Evolutionary conservation across 2,888 invertebrate species (phyloP).

Genomic region (Parochlus steinenii): DNA sequence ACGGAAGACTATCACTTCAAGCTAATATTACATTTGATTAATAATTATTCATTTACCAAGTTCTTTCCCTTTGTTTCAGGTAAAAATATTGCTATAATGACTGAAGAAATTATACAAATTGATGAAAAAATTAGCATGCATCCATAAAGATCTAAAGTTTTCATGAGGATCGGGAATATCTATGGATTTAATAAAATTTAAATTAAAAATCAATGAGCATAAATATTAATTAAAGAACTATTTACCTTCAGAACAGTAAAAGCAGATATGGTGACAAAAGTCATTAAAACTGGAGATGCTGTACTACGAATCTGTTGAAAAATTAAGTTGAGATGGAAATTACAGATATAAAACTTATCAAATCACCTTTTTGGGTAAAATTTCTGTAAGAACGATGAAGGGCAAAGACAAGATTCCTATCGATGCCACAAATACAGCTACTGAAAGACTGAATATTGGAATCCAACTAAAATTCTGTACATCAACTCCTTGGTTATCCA

Average conservation of each 20-base stretch:
- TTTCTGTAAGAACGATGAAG: slow-evolving; percentile 15
- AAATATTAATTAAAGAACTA: slow-evolving; percentile 1
- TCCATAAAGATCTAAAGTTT: slow-evolving; percentile 12
- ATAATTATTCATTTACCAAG: too few species aligned
- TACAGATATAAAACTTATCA: too few species aligned
- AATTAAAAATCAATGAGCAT: slow-evolving; percentile 1
- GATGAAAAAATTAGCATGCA: slow-evolving; percentile 13
- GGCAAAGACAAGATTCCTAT: slow-evolving; percentile 14
- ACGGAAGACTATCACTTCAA: too few species aligned
- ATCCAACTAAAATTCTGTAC: slow-evolving; percentile 13
- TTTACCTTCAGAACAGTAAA: slow-evolving; percentile 14
- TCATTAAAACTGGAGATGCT: slow-evolving; percentile 14
- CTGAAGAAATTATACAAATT: slow-evolving; percentile 11
- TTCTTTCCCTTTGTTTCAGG: slow-evolving; percentile 13
- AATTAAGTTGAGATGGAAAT: too few species aligned
- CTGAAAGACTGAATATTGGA: slow-evolving; percentile 14
- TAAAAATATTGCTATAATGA: slow-evolving; percentile 11
- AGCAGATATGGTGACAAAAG: slow-evolving; percentile 13
- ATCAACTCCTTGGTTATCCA: background rate
- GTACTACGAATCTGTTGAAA: too few species aligned
- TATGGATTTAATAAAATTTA: background rate
- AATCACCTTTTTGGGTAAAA: slow-evolving; percentile 15
- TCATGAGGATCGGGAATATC: slow-evolving; percentile 13
- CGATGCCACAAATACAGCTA: slow-evolving; percentile 13
- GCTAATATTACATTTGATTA: too few species aligned